Base-by-base conservation (phyloP, 2,113 vertebrate species). In the Stegastes partitus region DNA sequence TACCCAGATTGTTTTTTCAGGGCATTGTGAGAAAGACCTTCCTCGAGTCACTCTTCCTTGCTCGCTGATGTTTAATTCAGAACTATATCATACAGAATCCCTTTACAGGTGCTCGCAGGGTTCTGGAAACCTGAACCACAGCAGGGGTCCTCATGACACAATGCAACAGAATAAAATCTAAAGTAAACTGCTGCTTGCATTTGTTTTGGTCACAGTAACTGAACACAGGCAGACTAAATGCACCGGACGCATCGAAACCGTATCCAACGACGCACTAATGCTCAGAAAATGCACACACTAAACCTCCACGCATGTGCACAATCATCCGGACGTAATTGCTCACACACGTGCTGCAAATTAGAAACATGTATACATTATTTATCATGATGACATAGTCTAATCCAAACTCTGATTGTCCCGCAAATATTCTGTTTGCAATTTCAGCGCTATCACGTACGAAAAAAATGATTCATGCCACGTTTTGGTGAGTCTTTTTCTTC, bases 401-500 rank as follows among this genome's bases (percentile, higher is more conserved):
- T 23, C 76, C 73, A 65, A 49, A 18, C 49, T 37, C 6, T 57
- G 47, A 84, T 53, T 74, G 45, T 21, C 42, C 21, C 21, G 10
- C 47, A 34, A 67, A 78, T 58, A 63, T 54, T 51, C 62, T 72
- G 68, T 80, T 77, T 77, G 62, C 50, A 63, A 39, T 79, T 82
- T 25, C 39, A 68, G 34, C 39, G 73, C 31, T 45, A 53, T 87
- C 50, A 45, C 14, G 64, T 77, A 31, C n/a, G n/a, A n/a, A n/a
- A n/a, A 1, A 79, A 59, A 4, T 66, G 23, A 54, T 68, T 73
- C 1, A 58, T 42, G 34, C 16, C 23, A 68, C 5, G 9, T 49
- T 72, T 47, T 45, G 11, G 3, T 61, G 65, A 72, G 25, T 23
- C 7, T 91, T 93, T 94, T 93, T 88, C 58, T 91, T 86, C 83